Evolutionary conservation across 2,797 vertebrate genomes (phyloP).

Genomic region (Heteromormyrus szaboi): DNA sequence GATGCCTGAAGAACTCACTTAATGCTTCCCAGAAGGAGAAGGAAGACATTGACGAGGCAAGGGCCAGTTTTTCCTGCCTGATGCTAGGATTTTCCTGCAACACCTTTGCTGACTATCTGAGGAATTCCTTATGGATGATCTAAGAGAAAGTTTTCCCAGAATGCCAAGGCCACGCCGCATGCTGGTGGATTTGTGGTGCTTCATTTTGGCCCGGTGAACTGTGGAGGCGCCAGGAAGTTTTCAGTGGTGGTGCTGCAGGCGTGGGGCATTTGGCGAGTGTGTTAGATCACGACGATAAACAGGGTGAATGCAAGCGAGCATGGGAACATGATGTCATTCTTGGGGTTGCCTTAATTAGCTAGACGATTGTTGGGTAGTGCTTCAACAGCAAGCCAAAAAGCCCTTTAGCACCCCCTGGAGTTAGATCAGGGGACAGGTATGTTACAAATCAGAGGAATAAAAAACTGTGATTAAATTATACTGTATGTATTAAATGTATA

Average conservation of each 20-base stretch:
- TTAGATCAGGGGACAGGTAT: neutral
- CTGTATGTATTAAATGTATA: neutral
- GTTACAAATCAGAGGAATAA: neutral
- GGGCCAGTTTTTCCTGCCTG: neutral
- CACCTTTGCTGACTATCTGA: neutral
- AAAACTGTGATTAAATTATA: neutral
- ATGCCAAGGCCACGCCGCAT: neutral
- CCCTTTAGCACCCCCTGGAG: neutral
- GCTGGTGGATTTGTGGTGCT: neutral
- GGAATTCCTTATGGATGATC: neutral
- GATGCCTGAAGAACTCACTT: neutral
- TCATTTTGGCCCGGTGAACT: neutral
- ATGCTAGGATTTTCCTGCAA: neutral
- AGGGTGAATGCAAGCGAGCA: neutral
- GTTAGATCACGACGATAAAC: neutral
- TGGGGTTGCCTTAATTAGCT: neutral
- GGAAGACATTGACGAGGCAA: neutral
- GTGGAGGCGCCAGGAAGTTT: neutral
- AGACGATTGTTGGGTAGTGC: neutral
- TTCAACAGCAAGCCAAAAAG: neutral
- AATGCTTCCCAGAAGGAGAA: neutral
- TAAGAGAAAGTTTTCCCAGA: constrained; percentile 1
- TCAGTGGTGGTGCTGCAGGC: neutral
- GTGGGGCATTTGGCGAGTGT: neutral
- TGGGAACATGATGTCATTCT: neutral